Base-by-base conservation (phyloP, 1,140 invertebrate genomes). In the Stegodyphus mimosarum region DNA sequence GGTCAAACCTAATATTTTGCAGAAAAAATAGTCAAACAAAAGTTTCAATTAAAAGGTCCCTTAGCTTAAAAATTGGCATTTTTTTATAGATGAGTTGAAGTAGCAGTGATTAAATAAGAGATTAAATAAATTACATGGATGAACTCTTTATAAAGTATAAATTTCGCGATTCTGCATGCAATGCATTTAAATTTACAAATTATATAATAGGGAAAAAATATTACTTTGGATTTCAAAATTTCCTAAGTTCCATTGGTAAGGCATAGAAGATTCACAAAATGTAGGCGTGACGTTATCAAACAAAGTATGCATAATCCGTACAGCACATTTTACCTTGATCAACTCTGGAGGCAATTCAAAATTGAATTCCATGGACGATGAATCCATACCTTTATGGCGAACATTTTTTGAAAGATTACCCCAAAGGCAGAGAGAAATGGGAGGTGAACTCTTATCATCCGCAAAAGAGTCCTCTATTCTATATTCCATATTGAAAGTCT, bases 391-490 rank as follows among this genome's bases (percentile, higher is more conserved):
- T 53, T 80, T 86, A 73, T 86, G 75, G 0, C 85, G n/a, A 17
- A 78, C 10, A 51, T 86, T 86, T 75, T 86, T 79, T 17, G 85
- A 53, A 15, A 86, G 53, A 52, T 86, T 86, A 11, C 66, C 85
- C 85, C 85, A 86, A 10, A 86, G 51, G 52, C 83, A 86, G 10
- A 64, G 33, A 52, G 75, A 64, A 11, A 76, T 64, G 6, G 50
- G n/a, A 48, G 17, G 15, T 48, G 48, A 17, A 13, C 7, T 17
- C 11, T 11, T 60, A 67, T 17, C 5, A 2, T 18, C 10, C 17
- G 33, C 70, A 50, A 18, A 15, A 13, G 60, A 7, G 52, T 84
- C 72, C 2, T 7, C 17, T 33, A 76, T n/a, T 0, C 17, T 13
- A 50, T 53, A 84, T 70, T 84, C 81, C 64, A 84, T 84, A 51